A percentile compares a stretch with the other conserved stretches of the same genome.
phyloP scores from a whole-genome alignment of 2,113 vertebrate species.

The Morone chrysops region DNA sequence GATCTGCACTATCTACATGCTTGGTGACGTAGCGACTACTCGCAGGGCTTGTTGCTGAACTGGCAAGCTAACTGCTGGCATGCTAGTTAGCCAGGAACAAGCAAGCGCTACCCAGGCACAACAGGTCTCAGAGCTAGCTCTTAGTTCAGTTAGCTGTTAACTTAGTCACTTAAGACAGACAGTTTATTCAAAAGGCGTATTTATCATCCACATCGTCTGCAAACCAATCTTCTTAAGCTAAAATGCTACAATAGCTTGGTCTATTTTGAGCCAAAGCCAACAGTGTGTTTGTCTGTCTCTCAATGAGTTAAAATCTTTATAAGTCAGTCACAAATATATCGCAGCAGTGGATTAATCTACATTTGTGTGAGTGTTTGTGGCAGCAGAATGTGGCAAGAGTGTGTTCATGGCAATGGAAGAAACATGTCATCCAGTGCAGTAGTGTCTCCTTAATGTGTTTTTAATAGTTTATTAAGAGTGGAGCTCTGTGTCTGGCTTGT shows the following conservation, averaged over 20 bases:
- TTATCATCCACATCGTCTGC: no score
- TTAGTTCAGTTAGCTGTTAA: no score
- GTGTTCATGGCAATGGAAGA: neutral
- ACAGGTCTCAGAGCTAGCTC: no score
- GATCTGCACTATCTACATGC: neutral
- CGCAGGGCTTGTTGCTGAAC: neutral
- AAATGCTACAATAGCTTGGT: no score
- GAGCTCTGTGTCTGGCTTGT: neutral
- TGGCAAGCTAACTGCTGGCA: neutral
- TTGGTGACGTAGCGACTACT: neutral
- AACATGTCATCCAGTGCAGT: neutral
- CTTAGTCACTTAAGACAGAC: no score
- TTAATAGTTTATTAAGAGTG: neutral
- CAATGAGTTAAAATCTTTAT: neutral
- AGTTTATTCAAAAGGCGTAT: no score
- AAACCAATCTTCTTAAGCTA: no score
- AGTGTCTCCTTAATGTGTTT: neutral
- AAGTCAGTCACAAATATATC: neutral
- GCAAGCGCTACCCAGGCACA: no score
- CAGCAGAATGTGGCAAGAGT: neutral
- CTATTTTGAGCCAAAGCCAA: neutral
- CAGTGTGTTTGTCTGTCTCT: neutral
- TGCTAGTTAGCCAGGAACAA: neutral
- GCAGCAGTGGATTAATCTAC: neutral
- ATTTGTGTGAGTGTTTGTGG: neutral